These are phyloP conservation scores for Trachelus tabidus DNA, from an alignment of 2,888 invertebrate genomes.

Conservation along the genomic window DNA sequence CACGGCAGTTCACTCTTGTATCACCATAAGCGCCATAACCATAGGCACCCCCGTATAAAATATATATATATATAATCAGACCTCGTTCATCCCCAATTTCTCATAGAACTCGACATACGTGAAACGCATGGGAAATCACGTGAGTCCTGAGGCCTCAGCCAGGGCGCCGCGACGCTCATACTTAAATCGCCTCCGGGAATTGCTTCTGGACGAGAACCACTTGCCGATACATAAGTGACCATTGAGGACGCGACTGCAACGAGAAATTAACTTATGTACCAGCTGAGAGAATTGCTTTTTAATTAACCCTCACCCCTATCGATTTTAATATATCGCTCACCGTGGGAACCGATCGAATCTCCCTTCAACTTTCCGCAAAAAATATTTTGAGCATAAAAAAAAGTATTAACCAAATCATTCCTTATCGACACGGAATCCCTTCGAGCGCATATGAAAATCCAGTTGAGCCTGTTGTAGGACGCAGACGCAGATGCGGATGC, in stretches of 20 bases:
- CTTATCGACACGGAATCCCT: not conserved
- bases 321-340: slow-evolving; percentile 12
- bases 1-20: not conserved
- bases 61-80: not conserved
- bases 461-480: not conserved
- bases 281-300: slow-evolving; percentile 56
- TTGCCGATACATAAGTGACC: not conserved
- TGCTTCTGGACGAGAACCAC: slow-evolving; percentile 22
- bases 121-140: slow-evolving; percentile 52
- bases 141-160: slow-evolving; percentile 5
- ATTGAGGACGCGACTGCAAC: not conserved
- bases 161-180: not conserved
- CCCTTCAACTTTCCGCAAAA: not conserved
- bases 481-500: not conserved
- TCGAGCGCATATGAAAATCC: not conserved
- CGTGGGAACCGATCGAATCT: slow-evolving; percentile 27
- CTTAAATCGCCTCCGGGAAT: slow-evolving; percentile 47
- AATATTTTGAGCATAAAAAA: not conserved
- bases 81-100: not conserved
- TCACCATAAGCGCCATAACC: not conserved
- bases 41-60: not conserved
- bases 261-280: slow-evolving; percentile 51
- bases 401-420: not conserved
- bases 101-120: slow-evolving; percentile 27
- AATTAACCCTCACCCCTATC: slow-evolving; percentile 32